Percentiles rank a stretch among this genome's conserved stretches.
Evolutionary conservation across 2,797 vertebrate genomes (phyloP).

Genomic region (Rachycentron canadum): DNA sequence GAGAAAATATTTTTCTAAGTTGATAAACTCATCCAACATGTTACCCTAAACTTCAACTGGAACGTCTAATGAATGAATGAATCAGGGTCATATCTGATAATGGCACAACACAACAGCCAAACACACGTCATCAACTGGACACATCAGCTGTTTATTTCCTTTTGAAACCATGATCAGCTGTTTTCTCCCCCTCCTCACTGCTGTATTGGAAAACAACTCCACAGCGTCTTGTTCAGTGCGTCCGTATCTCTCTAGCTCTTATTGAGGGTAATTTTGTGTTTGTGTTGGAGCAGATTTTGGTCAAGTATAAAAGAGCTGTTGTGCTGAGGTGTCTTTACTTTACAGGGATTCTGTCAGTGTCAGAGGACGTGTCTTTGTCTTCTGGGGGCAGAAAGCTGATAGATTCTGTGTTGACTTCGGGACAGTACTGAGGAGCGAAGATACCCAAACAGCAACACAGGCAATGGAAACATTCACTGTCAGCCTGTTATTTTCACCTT

Average conservation of each 20-base stretch:
- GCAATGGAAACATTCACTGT: slow-evolving; percentile 19
- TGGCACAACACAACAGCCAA: background rate
- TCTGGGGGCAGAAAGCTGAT: too few relatives aligned
- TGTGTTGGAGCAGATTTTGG: slow-evolving; percentile 3
- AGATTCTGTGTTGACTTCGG: slow-evolving; percentile 9
- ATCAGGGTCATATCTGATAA: background rate
- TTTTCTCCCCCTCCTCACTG: background rate
- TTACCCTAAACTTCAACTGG: too few relatives aligned
- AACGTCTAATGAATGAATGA: too few relatives aligned
- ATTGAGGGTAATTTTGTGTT: slow-evolving; percentile 16
- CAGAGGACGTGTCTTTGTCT: too few relatives aligned
- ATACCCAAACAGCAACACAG: slow-evolving; percentile 14
- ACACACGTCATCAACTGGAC: background rate
- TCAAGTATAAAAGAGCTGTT: slow-evolving; percentile 9
- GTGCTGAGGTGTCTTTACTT: slow-evolving; percentile 35
- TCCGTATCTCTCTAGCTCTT: background rate
- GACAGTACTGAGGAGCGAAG: slow-evolving; percentile 2
- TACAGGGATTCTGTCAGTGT: too few relatives aligned
- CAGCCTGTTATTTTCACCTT: slow-evolving; percentile 41
- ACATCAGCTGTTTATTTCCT: background rate
- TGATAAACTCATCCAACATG: background rate
- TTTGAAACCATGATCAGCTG: background rate
- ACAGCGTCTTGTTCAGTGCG: background rate
- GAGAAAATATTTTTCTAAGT: background rate
- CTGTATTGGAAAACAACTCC: background rate